phyloP scores from a whole-genome alignment of 2,888 invertebrate genomes.

The Pachycephus smyrnensis region DNA sequence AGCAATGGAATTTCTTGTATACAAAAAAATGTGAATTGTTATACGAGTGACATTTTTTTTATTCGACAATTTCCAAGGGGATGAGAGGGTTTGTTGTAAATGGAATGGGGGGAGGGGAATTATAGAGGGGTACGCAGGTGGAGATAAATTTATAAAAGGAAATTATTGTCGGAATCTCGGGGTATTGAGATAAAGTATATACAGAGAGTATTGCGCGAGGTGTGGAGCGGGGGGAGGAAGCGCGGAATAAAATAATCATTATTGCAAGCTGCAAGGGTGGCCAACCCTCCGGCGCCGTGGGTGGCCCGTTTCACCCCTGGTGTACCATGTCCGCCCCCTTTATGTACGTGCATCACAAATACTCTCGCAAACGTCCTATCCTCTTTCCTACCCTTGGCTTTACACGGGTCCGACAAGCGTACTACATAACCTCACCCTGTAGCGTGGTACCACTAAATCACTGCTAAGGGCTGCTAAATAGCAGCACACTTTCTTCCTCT shows the following conservation, averaged over 20 bases:
- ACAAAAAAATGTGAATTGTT: neutral
- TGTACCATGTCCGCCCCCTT: slow-evolving; percentile 28
- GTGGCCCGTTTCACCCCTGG: slow-evolving; percentile 36
- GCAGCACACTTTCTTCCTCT: slow-evolving; percentile 28
- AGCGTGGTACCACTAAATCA: slow-evolving; percentile 57
- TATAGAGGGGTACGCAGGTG: neutral
- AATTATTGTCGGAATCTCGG: neutral
- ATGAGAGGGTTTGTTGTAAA: neutral
- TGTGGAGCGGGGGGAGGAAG: neutral
- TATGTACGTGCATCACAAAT: neutral
- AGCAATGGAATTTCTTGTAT: neutral
- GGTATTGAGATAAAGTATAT: neutral
- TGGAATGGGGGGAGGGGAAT: neutral
- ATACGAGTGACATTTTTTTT: neutral
- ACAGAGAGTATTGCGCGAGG: neutral
- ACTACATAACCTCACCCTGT: slow-evolving; percentile 19
- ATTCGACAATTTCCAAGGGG: neutral
- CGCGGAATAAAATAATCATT: slow-evolving; percentile 42
- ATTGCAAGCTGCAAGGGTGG: slow-evolving; percentile 33
- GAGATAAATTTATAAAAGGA: neutral
- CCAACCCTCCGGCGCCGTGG: slow-evolving; percentile 43
- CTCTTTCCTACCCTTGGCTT: slow-evolving; percentile 17
- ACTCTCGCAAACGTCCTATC: slow-evolving; percentile 8
- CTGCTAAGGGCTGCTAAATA: slow-evolving; percentile 65
- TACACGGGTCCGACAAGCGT: slow-evolving; percentile 19